These are phyloP conservation scores for Cladopsammia gracilis DNA, from an alignment of 64 coral and sea anemone genomes.

Conservation along the genomic window DNA sequence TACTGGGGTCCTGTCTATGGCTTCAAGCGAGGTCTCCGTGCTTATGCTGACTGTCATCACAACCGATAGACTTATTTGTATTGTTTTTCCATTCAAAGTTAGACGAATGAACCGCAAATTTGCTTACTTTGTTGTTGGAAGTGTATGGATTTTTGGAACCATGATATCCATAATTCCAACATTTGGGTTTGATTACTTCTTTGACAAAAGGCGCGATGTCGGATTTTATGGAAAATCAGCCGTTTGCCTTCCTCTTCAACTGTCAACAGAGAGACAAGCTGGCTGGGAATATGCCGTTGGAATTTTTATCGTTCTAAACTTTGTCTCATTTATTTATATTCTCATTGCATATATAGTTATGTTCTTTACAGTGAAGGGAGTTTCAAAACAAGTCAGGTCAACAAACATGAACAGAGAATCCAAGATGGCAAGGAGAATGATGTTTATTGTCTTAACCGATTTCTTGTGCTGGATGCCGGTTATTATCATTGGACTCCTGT, in stretches of 20 bases:
- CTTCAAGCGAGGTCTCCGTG: conserved; percentile 68
- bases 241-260: conserved; percentile 74
- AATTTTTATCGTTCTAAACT: conserved; percentile 53
- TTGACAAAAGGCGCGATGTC: conserved; percentile 5
- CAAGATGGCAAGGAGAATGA: conserved; percentile 38
- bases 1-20: conserved; percentile 41
- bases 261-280: conserved; percentile 38
- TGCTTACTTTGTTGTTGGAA: background rate
- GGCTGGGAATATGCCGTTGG: conserved; percentile 68
- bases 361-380: conserved; percentile 20
- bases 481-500: conserved; percentile 27
- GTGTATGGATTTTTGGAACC: conserved; percentile 29
- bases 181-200: conserved; percentile 39
- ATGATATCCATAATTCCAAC: conserved; percentile 49
- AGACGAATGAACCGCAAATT: background rate
- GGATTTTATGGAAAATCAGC: conserved; percentile 71
- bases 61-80: conserved; percentile 44
- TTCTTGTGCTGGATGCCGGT: conserved; percentile 64
- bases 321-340: conserved; percentile 64
- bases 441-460: conserved; percentile 50
- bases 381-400: conserved; percentile 10
- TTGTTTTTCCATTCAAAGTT: conserved; percentile 56
- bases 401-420: conserved; percentile 44
- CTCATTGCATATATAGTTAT: conserved; percentile 54
- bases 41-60: conserved; percentile 52